A percentile compares a stretch with the other conserved stretches of the same genome.
These are phyloP conservation scores for Deroptyus accipitrinus DNA, from an alignment of 2,113 vertebrate species.

Conservation along the genomic window DNA sequence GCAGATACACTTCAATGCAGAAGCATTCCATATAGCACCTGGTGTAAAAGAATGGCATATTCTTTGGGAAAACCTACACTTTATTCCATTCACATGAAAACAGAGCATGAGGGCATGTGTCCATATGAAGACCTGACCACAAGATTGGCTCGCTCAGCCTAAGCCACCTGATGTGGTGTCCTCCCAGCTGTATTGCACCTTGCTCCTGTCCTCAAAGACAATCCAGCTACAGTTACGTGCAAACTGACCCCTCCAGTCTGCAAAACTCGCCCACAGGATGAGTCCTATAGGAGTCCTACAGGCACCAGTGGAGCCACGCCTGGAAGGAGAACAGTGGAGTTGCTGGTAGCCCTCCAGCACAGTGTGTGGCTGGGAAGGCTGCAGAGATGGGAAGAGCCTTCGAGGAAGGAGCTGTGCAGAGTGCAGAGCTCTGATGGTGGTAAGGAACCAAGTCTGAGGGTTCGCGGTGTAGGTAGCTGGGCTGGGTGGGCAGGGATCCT, in stretches of 20 bases:
- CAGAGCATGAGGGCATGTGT: not conserved
- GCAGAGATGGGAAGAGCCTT: not conserved
- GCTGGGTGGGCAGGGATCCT: not conserved
- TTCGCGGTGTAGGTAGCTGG: not conserved
- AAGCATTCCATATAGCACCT: not conserved
- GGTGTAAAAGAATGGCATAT: not conserved
- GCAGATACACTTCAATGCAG: not conserved
- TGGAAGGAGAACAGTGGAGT: not conserved
- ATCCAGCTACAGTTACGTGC: not conserved
- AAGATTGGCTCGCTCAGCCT: not conserved
- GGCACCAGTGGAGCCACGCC: not conserved
- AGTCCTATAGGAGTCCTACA: not conserved
- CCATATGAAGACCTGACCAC: not conserved
- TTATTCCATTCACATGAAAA: not conserved
- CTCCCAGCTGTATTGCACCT: not conserved
- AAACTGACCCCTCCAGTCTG: not conserved
- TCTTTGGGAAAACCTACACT: not conserved
- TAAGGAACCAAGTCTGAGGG: not conserved
- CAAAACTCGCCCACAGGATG: not conserved
- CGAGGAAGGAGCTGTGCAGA: not conserved
- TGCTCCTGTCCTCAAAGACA: not conserved
- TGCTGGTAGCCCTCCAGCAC: not conserved
- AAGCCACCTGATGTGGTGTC: not conserved
- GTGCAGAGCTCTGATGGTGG: not conserved
- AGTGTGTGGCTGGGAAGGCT: not conserved